Evolutionary conservation across 2,113 vertebrate genomes (phyloP), one percentile per base, ranked within the genome.

Genomic region (Gambusia affinis): DNA sequence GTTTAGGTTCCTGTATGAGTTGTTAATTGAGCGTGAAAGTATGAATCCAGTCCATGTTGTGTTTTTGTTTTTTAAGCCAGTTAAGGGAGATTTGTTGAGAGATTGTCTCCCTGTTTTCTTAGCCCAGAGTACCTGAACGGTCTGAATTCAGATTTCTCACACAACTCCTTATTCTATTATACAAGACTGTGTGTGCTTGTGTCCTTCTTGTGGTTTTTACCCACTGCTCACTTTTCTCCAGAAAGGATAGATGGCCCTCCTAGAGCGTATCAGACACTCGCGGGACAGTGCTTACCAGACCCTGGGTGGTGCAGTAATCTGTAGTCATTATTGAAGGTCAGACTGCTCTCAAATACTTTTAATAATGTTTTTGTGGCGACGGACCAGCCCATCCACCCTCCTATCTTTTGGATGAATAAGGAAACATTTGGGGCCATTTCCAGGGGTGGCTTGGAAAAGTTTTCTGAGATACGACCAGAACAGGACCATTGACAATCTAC

Each of bases 261-360:
- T 79, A 73, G 80, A 57, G 79, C 83, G 82, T 30, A 42, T 8
- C 22, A 57, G 51, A 57, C 51, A 57, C 51, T 57, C 51, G n/a
- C 22, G 22, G 15, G 22, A 5, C 60, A 76, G 80, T 35, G 70
- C 78, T 90, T 89, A 85, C 83, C 85, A 89, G 87, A 85, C 88
- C 85, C 84, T 86, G 85, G 88, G 88, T 84, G 90, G 87, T 79
- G 76, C 67, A 79, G 70, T 87, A 85, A 91, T 89, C 85, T 81
- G 70, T 37, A 72, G 81, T 81, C 76, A 75, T 82, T 84, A 68
- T 77, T 79, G n/a, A 44, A 78, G 85, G 85, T 87, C 88, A 87
- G 85, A 76, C 75, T 81, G 2, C 39, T 65, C 81, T 88, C 86
- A 88, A 87, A 86, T 72, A 83, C 77, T 81, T 88, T 88, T 92